Conservation (phyloP, 2,113 vertebrate species). For the Zosterops lateralis region DNA sequence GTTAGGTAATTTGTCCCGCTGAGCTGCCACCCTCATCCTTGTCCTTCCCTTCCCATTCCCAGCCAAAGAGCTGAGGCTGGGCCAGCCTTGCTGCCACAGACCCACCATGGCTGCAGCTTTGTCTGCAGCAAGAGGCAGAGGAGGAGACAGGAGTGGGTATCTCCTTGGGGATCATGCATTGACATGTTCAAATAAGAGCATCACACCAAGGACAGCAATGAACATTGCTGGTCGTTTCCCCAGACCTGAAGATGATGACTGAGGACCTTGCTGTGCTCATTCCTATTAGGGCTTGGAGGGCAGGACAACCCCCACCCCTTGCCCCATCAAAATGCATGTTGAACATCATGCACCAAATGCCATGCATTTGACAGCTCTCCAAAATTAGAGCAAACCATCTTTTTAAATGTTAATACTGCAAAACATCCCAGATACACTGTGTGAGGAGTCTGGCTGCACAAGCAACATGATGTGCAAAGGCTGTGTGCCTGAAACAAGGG, state of each 20-base stretch:
- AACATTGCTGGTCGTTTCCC: rapidly evolving
- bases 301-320: neutral
- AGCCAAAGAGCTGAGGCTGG: rapidly evolving
- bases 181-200: neutral
- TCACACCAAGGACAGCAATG: neutral
- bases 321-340: neutral
- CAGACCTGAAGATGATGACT: neutral
- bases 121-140: neutral
- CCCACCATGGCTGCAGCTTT: neutral
- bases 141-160: rapidly evolving
- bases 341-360: neutral
- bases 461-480: neutral
- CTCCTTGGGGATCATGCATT: neutral
- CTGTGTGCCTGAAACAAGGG: neutral
- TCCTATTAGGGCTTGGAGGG: neutral
- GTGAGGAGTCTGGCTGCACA: rapidly evolving
- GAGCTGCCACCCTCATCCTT: neutral
- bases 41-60: neutral
- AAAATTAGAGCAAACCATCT: neutral
- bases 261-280: neutral
- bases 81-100: neutral
- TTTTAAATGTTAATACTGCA: neutral
- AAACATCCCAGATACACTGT: neutral
- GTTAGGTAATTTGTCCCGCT: neutral
- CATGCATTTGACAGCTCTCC: neutral